Evolutionary conservation across 2,113 vertebrate species (phyloP).

Genomic region (Gadus macrocephalus): DNA sequence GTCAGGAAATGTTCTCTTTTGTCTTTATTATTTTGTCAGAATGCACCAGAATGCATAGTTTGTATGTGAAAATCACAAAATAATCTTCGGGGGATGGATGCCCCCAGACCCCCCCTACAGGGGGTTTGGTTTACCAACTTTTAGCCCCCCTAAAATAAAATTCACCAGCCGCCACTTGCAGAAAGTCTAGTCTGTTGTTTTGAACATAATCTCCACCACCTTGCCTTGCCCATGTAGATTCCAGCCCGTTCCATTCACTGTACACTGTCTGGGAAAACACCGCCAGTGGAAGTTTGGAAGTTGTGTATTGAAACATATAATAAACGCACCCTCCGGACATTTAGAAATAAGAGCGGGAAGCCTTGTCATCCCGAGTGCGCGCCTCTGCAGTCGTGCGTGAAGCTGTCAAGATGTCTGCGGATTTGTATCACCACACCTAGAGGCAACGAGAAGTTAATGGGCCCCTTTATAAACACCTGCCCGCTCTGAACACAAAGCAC

Average conservation of each 20-base stretch:
- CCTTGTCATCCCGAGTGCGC: constrained; percentile 15
- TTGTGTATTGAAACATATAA: constrained; percentile 11
- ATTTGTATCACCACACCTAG: constrained; percentile 31
- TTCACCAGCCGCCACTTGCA: too few relatives aligned
- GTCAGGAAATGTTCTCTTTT: too few relatives aligned
- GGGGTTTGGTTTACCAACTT: too few relatives aligned
- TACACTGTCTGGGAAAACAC: not conserved
- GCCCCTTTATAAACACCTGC: constrained; percentile 59
- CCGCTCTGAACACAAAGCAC: constrained; percentile 34
- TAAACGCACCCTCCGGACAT: constrained; percentile 25
- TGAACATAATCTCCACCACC: too few relatives aligned
- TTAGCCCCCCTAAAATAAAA: too few relatives aligned
- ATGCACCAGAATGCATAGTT: too few relatives aligned
- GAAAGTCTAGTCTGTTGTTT: too few relatives aligned
- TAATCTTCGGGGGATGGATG: too few relatives aligned
- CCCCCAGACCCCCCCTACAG: too few relatives aligned
- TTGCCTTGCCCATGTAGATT: constrained; percentile 1
- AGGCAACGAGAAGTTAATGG: constrained; percentile 48
- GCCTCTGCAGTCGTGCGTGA: constrained; percentile 37
- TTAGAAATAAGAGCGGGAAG: constrained; percentile 11
- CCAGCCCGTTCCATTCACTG: not conserved
- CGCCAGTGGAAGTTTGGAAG: not conserved
- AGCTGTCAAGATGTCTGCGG: constrained; percentile 47
- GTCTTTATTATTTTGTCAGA: too few relatives aligned
- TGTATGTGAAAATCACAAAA: too few relatives aligned